phyloP scores from a whole-genome alignment of 2,888 invertebrate species.

The Peribatodes rhomboidaria region DNA sequence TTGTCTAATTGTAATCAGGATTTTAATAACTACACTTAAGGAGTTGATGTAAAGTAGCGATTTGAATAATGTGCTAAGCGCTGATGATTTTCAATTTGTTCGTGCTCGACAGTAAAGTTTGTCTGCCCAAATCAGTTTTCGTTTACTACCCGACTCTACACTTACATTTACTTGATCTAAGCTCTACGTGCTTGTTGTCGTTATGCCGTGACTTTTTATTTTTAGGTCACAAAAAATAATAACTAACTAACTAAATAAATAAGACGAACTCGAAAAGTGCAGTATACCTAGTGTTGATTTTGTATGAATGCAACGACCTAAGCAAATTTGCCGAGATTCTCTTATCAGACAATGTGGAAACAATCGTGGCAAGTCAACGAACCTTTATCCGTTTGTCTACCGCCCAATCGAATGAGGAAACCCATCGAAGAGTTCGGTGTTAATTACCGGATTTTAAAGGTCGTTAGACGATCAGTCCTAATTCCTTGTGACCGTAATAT shows the following conservation, averaged over 20 bases:
- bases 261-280: background rate
- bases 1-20: too few relatives aligned
- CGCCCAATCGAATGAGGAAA: constrained; percentile 35
- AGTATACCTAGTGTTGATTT: background rate
- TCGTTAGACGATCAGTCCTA: constrained; percentile 45
- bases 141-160: too few relatives aligned
- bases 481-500: constrained; percentile 45
- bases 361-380: constrained; percentile 19
- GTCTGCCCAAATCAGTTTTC: too few relatives aligned
- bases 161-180: too few relatives aligned
- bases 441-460: constrained; percentile 51
- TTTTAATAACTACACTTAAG: too few relatives aligned
- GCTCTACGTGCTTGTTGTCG: too few relatives aligned
- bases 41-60: too few relatives aligned
- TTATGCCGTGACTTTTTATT: too few relatives aligned
- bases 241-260: background rate
- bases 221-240: too few relatives aligned
- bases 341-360: constrained; percentile 10
- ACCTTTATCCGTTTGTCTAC: constrained; percentile 15
- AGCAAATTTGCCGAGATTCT: constrained; percentile 3
- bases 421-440: constrained; percentile 46
- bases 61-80: too few relatives aligned
- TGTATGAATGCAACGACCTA: background rate
- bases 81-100: too few relatives aligned
- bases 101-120: too few relatives aligned